Evolutionary conservation across 1,140 invertebrate species (phyloP).

Genomic region (Heliothis virescens): DNA sequence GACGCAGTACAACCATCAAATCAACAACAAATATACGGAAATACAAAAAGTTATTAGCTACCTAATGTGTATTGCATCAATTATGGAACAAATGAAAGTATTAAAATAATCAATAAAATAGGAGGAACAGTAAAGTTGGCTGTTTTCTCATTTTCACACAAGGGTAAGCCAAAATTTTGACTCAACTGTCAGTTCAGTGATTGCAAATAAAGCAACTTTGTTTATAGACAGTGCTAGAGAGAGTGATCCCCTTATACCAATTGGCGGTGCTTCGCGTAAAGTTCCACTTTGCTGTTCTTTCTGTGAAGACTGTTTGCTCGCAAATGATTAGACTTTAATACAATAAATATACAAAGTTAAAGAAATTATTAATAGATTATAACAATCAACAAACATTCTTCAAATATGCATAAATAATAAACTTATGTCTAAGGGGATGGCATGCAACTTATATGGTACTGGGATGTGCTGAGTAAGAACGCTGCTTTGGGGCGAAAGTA

Average conservation of each 20-base stretch:
- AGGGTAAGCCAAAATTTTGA: constrained; percentile 26
- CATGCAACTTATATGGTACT: constrained; percentile 66
- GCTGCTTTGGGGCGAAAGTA: constrained; percentile 71
- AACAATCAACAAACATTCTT: constrained; percentile 56
- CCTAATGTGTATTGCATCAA: constrained; percentile 65
- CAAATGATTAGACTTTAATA: constrained; percentile 47
- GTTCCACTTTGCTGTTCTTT: constrained; percentile 64
- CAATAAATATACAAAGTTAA: constrained; percentile 48
- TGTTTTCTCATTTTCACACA: constrained; percentile 21
- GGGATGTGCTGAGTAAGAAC: constrained; percentile 72
- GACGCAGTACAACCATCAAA: constrained; percentile 59
- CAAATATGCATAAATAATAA: constrained; percentile 57
- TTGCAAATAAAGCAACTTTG: constrained; percentile 16
- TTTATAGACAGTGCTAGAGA: constrained; percentile 34
- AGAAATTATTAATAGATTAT: constrained; percentile 46
- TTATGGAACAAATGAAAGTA: constrained; percentile 54
- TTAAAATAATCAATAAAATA: constrained; percentile 60
- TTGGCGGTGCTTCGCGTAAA: constrained; percentile 38
- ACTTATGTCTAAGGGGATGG: constrained; percentile 55
- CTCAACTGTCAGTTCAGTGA: constrained; percentile 13
- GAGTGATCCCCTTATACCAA: constrained; percentile 50
- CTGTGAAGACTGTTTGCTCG: constrained; percentile 62
- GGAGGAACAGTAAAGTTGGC: constrained; percentile 69
- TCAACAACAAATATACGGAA: constrained; percentile 47
- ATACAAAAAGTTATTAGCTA: constrained; percentile 50